A percentile compares a stretch with the other conserved stretches of the same genome.
phyloP scores from a whole-genome alignment of 2,888 invertebrate genomes.

The Ormyrus pomaceus region DNA sequence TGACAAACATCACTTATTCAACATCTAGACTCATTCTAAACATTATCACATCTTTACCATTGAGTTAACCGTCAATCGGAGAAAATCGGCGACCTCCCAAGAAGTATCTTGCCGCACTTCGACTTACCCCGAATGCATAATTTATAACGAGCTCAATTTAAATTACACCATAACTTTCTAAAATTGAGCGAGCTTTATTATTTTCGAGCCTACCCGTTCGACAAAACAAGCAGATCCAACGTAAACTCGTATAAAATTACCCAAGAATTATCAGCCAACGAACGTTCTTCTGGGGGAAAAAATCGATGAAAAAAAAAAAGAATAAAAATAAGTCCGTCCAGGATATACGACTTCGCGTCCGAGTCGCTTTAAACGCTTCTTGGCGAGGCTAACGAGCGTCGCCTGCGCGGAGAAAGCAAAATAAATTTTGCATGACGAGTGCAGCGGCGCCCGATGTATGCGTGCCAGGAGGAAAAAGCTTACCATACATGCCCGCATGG shows the following conservation, averaged over 20 bases:
- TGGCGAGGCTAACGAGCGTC: slow-evolving; percentile 49
- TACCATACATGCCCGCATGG: background rate
- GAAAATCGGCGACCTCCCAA: background rate
- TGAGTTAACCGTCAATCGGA: too few relatives aligned
- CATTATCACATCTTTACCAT: background rate
- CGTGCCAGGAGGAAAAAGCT: slow-evolving; percentile 8
- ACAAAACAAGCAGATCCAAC: too few relatives aligned
- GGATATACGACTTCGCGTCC: background rate
- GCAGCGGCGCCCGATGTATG: background rate
- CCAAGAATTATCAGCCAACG: too few relatives aligned
- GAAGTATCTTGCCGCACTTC: too few relatives aligned
- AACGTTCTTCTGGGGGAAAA: too few relatives aligned
- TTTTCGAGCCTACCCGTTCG: too few relatives aligned
- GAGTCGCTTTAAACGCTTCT: slow-evolving; percentile 32
- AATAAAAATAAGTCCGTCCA: background rate
- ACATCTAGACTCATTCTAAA: background rate
- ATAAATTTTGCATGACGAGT: slow-evolving; percentile 57
- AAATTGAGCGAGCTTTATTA: too few relatives aligned
- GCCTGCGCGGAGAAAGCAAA: slow-evolving; percentile 56
- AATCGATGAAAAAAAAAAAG: too few relatives aligned
- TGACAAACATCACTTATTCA: background rate
- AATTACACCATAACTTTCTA: too few relatives aligned
- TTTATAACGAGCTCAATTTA: background rate
- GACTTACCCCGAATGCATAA: background rate
- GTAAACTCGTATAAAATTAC: too few relatives aligned